A percentile compares a stretch with the other conserved stretches of the same genome.
Evolutionary conservation across 2,888 invertebrate genomes (phyloP).

Genomic region (Ernsta delagoae): DNA sequence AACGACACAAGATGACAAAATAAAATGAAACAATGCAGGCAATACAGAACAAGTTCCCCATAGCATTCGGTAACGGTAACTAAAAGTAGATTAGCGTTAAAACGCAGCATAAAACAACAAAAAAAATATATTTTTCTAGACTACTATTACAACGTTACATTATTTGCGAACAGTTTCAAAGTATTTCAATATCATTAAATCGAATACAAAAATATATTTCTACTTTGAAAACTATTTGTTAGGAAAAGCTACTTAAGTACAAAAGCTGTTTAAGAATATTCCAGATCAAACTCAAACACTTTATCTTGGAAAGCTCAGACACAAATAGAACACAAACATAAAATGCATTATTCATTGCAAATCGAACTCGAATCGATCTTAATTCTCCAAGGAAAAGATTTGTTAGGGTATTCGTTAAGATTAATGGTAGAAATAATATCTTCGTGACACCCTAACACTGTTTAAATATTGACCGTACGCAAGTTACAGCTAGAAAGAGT

Average conservation of each 20-base stretch:
- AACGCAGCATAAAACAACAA: no score
- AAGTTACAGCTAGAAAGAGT: no score
- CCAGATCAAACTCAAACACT: conserved; percentile 19
- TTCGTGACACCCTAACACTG: conserved; percentile 49
- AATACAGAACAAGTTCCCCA: no score
- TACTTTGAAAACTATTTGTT: conserved; percentile 14
- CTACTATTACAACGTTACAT: background rate
- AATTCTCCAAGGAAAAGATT: conserved; percentile 68
- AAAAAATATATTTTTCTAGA: no score
- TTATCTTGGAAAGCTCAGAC: conserved; percentile 25
- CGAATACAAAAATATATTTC: background rate
- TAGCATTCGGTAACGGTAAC: no score
- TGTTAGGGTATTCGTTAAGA: conserved; percentile 63
- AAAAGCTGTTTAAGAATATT: conserved; percentile 8
- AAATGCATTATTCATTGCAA: conserved; percentile 64
- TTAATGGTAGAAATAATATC: conserved; percentile 60
- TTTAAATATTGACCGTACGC: conserved; percentile 59
- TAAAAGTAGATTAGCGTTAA: no score
- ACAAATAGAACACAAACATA: conserved; percentile 32
- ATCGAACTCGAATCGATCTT: conserved; percentile 65
- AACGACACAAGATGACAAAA: no score
- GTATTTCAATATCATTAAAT: background rate
- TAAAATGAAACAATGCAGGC: no score
- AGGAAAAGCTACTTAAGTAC: background rate
- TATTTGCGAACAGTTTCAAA: background rate